These are phyloP conservation scores for Ligdia adustata DNA, from an alignment of 2,888 invertebrate genomes.

Conservation along the genomic window DNA sequence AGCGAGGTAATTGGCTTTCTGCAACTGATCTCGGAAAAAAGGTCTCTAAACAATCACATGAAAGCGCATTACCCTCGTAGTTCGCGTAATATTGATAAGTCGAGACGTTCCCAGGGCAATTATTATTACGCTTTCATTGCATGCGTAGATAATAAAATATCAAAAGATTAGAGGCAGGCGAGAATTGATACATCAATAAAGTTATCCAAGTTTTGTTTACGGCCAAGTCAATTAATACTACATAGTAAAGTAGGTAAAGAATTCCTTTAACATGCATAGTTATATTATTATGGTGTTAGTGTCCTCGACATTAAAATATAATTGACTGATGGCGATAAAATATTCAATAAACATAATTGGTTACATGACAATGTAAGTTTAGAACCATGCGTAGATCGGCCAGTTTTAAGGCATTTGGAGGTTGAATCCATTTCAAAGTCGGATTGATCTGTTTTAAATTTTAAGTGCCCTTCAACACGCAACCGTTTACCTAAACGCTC, in stretches of 20 bases:
- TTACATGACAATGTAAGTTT: no score
- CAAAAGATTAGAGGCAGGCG: background rate
- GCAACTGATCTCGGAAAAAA: constrained; percentile 55
- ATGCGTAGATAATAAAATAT: background rate
- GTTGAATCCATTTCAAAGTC: constrained; percentile 9
- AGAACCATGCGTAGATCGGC: background rate
- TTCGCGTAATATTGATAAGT: constrained; percentile 13
- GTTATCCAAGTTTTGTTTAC: no score
- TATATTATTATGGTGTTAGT: background rate
- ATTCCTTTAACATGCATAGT: background rate
- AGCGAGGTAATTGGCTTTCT: constrained; percentile 60
- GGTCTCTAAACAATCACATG: constrained; percentile 58
- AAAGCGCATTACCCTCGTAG: constrained; percentile 46
- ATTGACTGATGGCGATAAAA: background rate
- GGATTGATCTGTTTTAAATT: background rate
- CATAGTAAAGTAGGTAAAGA: background rate
- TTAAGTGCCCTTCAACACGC: constrained; percentile 20
- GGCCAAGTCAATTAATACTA: no score
- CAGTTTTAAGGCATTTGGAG: background rate
- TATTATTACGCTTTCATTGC: constrained; percentile 21
- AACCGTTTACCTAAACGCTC: constrained; percentile 7
- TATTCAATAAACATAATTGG: no score
- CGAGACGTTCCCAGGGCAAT: constrained; percentile 35
- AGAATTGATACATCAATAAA: no score
- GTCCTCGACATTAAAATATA: background rate